Base-by-base conservation (phyloP, 2,797 vertebrate genomes). In the Gymnoscopelus microlampas region DNA sequence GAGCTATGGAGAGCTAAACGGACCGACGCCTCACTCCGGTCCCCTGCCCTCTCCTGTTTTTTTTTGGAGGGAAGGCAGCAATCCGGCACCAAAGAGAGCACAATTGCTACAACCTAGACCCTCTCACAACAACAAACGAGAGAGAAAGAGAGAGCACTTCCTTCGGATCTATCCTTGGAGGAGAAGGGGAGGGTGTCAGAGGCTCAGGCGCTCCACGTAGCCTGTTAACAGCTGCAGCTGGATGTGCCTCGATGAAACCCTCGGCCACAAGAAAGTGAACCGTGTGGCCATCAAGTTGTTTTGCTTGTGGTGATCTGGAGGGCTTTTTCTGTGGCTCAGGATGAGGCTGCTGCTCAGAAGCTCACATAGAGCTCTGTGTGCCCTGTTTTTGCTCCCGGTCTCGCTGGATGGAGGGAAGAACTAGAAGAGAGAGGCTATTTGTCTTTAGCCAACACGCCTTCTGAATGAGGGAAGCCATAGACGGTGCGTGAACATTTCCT, bases 91-190 rank as follows among this genome's bases (percentile, higher is more conserved):
- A 39, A 35, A 48, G 62, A 77, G 71, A 63, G 75, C 57, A 68
- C 66, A 48, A 72, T 49, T 51, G 77, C 60, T 73, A 77, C 63
- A 65, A 58, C 72, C 76, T 24, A 64, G 76, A 44, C 39, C 35
- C 77, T 61, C 44, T 64, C 58, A 78, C 75, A 61, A 70, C 73
- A 70, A 66, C 75, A 51, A 73, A 72, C 61, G 44, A 64, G 55
- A 54, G 47, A 67, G 74, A 66, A 50, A 10, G 49, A 81, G 80
- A 68, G 55, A 67, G 70, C 73, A 87, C 90, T 92, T 90, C 90
- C 89, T 88, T 51, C 77, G 68, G 74, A 73, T 53, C 56, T 63
- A 44, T 70, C 64, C 39, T 2, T 14, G 14, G 35, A 62, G 39
- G 26, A 57, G 24, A 3, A 57, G 55, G 13, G 24, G 55, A 44